These are phyloP conservation scores for Brachionus plicatilis DNA, from an alignment of 1,140 invertebrate species.

Conservation along the genomic window DNA sequence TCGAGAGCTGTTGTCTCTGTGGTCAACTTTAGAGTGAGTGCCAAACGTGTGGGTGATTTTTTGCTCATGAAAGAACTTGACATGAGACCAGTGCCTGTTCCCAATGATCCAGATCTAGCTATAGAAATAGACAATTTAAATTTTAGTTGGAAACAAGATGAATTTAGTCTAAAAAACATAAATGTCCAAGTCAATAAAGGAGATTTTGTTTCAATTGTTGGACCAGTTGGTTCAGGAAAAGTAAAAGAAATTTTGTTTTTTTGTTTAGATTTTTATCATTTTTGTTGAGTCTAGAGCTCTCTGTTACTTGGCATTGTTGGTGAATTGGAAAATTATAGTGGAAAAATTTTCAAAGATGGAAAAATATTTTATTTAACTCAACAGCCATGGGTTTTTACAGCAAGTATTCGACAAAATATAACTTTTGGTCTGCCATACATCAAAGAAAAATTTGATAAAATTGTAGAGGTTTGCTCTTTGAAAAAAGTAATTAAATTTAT, in stretches of 20 bases:
- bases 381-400: conserved; percentile 79
- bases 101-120: background rate
- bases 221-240: conserved; percentile 73
- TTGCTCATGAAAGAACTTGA: conserved; percentile 22
- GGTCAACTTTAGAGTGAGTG: conserved; percentile 20
- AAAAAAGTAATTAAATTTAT: background rate
- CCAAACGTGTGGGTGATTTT: conserved; percentile 21
- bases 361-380: conserved; percentile 81
- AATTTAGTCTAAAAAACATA: conserved; percentile 58
- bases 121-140: conserved; percentile 10
- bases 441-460: conserved; percentile 46
- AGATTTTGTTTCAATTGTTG: conserved; percentile 67
- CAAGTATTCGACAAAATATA: conserved; percentile 72
- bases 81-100: background rate
- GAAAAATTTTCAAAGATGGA: conserved; percentile 67
- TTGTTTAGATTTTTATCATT: background rate
- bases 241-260: background rate
- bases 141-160: conserved; percentile 37
- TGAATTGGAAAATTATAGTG: conserved; percentile 68
- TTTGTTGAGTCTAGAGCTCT: conserved; percentile 63
- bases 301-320: conserved; percentile 72
- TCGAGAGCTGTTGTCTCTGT: conserved; percentile 48
- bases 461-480: conserved; percentile 48
- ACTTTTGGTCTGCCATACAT: conserved; percentile 64
- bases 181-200: conserved; percentile 63